Conservation (phyloP, 1,140 invertebrate species). For the Telenomus remus region DNA sequence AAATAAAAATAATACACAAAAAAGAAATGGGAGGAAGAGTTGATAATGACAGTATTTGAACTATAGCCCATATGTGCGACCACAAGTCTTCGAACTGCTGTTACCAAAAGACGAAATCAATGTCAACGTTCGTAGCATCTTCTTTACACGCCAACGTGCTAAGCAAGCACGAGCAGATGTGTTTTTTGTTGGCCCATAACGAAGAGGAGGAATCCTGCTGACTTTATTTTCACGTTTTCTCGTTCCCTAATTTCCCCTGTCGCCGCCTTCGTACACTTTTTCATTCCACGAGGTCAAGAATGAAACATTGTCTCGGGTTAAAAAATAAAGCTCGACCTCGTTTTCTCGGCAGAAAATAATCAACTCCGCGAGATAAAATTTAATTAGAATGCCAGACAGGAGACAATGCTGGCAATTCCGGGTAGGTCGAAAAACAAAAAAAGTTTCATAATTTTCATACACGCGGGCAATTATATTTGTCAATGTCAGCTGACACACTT, state of each 20-base stretch:
- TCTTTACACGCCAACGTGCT: constrained; percentile 28
- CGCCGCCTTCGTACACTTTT: too few relatives aligned
- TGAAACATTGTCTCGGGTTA: background rate
- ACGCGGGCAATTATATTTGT: constrained; percentile 50
- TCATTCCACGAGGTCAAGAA: background rate
- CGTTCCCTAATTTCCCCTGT: too few relatives aligned
- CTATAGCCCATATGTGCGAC: constrained; percentile 58
- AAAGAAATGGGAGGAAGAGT: constrained; percentile 8
- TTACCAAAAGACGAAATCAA: constrained; percentile 44
- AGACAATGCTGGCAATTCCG: constrained; percentile 38
- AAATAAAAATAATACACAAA: constrained; percentile 22
- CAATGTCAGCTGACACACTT: constrained; percentile 54
- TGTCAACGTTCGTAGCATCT: constrained; percentile 27
- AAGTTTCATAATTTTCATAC: constrained; percentile 44
- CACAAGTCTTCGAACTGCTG: constrained; percentile 59
- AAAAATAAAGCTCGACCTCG: background rate
- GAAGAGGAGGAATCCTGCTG: too few relatives aligned
- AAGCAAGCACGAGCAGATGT: constrained; percentile 21
- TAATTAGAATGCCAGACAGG: constrained; percentile 13
- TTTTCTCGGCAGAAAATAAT: background rate
- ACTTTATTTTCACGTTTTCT: background rate
- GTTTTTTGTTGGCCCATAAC: background rate
- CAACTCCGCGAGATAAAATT: background rate
- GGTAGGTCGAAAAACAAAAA: constrained; percentile 14
- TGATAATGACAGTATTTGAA: constrained; percentile 37